phyloP scores from a whole-genome alignment of 2,888 invertebrate genomes.

The Torymus texanus region DNA sequence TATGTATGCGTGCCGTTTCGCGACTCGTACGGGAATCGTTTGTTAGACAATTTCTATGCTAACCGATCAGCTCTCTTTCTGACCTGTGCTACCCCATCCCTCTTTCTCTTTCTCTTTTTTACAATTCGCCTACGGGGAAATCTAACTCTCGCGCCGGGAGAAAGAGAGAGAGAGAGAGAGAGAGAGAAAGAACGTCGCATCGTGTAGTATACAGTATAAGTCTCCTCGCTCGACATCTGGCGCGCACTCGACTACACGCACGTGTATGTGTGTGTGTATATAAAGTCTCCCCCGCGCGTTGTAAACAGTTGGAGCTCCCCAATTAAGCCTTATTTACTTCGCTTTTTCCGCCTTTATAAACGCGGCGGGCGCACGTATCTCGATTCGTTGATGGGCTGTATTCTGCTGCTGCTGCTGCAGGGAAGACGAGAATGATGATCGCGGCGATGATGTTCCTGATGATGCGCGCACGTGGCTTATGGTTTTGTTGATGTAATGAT shows the following conservation, averaged over 20 bases:
- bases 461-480: no score
- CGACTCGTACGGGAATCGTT: slow-evolving; percentile 43
- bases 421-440: no score
- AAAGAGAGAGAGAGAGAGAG: slow-evolving; percentile 18
- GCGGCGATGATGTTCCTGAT: no score
- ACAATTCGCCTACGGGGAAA: slow-evolving; percentile 71
- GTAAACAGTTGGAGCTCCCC: slow-evolving; percentile 55
- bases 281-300: background rate
- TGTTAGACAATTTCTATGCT: slow-evolving; percentile 53
- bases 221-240: slow-evolving; percentile 49
- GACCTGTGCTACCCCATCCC: slow-evolving; percentile 21
- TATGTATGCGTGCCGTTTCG: slow-evolving; percentile 47
- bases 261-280: background rate
- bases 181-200: slow-evolving; percentile 22
- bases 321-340: slow-evolving; percentile 58
- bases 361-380: background rate
- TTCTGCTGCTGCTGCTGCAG: background rate
- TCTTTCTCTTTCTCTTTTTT: slow-evolving; percentile 61
- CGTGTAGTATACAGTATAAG: no score
- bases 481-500: slow-evolving; percentile 17
- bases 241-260: slow-evolving; percentile 11
- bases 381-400: slow-evolving; percentile 16
- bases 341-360: slow-evolving; percentile 56
- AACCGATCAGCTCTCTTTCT: slow-evolving; percentile 40
- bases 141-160: slow-evolving; percentile 62